Evolutionary conservation across 2,797 vertebrate species (phyloP).

Genomic region (Dicrostonyx torquatus): DNA sequence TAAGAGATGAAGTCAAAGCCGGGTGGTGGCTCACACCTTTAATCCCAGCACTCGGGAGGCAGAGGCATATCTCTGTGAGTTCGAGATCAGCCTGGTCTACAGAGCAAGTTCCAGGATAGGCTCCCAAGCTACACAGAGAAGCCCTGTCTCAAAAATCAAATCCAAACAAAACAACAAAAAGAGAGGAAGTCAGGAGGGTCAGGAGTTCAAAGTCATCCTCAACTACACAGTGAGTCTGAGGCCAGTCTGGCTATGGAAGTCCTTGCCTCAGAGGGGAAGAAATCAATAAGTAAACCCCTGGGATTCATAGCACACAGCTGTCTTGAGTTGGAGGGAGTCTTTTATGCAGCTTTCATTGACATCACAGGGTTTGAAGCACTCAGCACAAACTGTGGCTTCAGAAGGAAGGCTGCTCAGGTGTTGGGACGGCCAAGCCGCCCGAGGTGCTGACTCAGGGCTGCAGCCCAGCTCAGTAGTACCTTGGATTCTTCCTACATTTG

Average conservation of each 20-base stretch:
- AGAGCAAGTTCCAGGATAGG: background rate
- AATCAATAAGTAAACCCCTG: background rate
- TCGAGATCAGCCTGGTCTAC: background rate
- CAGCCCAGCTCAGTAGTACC: background rate
- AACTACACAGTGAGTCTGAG: background rate
- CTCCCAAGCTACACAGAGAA: background rate
- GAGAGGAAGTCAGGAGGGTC: background rate
- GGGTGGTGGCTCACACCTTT: background rate
- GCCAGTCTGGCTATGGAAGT: background rate
- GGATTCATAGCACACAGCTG: background rate
- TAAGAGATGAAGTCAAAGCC: background rate
- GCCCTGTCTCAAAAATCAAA: background rate
- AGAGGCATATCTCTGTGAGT: background rate
- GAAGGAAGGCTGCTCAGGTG: background rate
- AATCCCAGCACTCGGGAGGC: background rate
- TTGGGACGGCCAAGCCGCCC: background rate
- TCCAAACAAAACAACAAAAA: background rate
- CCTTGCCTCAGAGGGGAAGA: background rate
- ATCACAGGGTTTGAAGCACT: background rate
- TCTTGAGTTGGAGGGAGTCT: background rate
- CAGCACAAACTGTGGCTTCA: background rate
- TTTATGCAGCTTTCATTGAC: background rate
- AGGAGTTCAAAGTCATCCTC: background rate
- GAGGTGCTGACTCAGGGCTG: too few relatives aligned
- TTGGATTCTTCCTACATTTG: background rate